phyloP scores from a whole-genome alignment of 2,113 vertebrate species.

The Protobothrops mucrosquamatus region DNA sequence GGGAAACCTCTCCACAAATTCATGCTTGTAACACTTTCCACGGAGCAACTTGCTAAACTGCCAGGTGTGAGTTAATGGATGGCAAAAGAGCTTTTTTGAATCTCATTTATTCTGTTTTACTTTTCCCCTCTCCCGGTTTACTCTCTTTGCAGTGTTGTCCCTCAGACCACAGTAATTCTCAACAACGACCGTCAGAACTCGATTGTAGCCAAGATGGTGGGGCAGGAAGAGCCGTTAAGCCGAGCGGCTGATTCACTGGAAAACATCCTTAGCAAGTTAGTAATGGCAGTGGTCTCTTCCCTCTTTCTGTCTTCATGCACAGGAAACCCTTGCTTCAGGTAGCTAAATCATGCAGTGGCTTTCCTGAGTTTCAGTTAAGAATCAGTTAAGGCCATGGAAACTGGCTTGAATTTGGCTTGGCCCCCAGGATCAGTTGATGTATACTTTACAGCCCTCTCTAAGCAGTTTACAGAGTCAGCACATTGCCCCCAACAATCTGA shows the following conservation, averaged over 20 bases:
- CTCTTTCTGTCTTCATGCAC: too few species aligned
- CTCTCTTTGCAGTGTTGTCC: constrained; percentile 83
- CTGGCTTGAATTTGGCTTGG: not conserved
- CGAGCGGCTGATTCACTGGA: constrained; percentile 85
- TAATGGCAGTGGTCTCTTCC: constrained; percentile 27
- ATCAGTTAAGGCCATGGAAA: not conserved
- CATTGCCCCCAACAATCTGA: not conserved
- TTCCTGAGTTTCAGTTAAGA: too few species aligned
- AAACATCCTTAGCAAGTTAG: constrained; percentile 96
- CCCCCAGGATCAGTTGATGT: not conserved
- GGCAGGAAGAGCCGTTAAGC: constrained; percentile 80
- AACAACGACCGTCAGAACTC: constrained; percentile 84
- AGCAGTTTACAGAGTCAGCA: not conserved
- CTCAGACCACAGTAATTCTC: constrained; percentile 96
- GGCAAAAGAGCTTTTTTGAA: constrained; percentile 18
- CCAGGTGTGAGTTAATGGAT: not conserved
- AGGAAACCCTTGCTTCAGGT: not conserved
- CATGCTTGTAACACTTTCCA: not conserved
- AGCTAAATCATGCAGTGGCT: not conserved
- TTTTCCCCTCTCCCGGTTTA: constrained; percentile 57
- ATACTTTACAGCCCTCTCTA: not conserved
- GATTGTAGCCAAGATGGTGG: constrained; percentile 79
- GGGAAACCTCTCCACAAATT: not conserved
- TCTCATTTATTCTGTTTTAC: constrained; percentile 38
- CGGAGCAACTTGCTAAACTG: not conserved